phyloP scores from a whole-genome alignment of 2,113 vertebrate species.

The Onychorhynchus coronatus region DNA sequence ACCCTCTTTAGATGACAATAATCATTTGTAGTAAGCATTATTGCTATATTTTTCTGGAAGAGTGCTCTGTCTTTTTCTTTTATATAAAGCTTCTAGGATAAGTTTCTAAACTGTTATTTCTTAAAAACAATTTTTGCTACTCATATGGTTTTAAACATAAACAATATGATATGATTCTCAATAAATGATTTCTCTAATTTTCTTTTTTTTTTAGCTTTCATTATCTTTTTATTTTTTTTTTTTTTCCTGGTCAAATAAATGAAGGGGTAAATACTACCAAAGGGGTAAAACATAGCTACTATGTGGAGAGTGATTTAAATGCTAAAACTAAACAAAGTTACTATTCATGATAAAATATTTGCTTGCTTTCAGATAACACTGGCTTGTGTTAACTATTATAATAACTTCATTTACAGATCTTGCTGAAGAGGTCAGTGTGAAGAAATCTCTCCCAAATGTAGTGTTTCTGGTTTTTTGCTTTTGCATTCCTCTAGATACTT shows the following conservation, averaged over 20 bases:
- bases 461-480: slow-evolving; percentile 29
- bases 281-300: neutral
- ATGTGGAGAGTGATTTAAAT: neutral
- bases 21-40: neutral
- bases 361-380: neutral
- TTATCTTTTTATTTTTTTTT: neutral
- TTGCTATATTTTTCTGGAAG: neutral
- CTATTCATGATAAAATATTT: neutral
- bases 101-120: neutral
- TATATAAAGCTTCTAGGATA: neutral
- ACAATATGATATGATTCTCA: neutral
- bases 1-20: neutral
- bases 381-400: neutral
- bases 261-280: neutral
- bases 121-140: neutral
- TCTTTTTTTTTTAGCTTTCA: neutral
- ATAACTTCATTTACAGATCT: slow-evolving; percentile 33
- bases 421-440: neutral
- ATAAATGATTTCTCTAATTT: neutral
- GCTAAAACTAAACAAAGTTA: neutral
- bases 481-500: slow-evolving; percentile 28
- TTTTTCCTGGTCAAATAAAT: neutral
- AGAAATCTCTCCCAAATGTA: neutral
- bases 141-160: neutral
- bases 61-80: neutral